Evolutionary conservation across 2,797 vertebrate species (phyloP).

Genomic region (Perodicticus potto): DNA sequence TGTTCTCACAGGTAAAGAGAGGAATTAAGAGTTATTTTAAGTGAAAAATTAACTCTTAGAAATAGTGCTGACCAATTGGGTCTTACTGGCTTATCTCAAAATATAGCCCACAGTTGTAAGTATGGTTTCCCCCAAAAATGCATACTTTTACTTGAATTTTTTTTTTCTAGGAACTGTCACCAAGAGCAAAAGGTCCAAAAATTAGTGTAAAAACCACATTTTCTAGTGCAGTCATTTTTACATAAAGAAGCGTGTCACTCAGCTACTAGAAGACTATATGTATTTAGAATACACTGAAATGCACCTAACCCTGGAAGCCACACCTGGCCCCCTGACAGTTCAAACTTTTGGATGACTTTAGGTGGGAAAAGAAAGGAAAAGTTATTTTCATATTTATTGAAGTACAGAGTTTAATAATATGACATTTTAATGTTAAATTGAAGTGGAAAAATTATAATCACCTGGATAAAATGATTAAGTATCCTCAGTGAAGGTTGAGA

Average conservation of each 20-base stretch:
- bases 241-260: conserved; percentile 30
- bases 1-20: too few relatives aligned
- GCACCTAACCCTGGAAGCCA: neutral
- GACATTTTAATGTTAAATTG: conserved; percentile 27
- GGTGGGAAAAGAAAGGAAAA: conserved; percentile 44
- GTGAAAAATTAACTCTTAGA: conserved; percentile 49
- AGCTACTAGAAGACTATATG: conserved; percentile 38
- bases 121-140: neutral
- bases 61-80: conserved; percentile 54
- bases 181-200: neutral
- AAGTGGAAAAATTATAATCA: conserved; percentile 47
- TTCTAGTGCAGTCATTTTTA: conserved; percentile 56
- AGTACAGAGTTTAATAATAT: conserved; percentile 28
- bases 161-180: conserved; percentile 30
- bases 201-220: neutral
- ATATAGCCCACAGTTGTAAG: conserved; percentile 26
- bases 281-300: conserved; percentile 56
- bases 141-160: neutral
- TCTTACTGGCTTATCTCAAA: conserved; percentile 43
- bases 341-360: conserved; percentile 54
- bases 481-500: conserved; percentile 7
- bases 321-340: conserved; percentile 3
- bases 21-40: conserved; percentile 33
- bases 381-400: conserved; percentile 22
- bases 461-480: conserved; percentile 18